phyloP scores from a whole-genome alignment of 2,888 invertebrate species.

The Morpho helenor region DNA sequence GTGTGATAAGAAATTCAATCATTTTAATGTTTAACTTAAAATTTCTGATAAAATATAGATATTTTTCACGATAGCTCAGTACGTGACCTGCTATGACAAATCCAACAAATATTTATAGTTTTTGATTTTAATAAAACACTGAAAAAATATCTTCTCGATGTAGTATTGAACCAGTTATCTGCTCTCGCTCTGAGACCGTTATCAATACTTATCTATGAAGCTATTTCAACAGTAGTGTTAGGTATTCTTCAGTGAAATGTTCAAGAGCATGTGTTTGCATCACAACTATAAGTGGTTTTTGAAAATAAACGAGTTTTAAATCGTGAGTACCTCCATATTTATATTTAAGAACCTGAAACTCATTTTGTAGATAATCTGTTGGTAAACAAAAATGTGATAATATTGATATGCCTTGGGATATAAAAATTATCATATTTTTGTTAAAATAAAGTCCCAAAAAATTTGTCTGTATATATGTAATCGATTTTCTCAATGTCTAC shows the following conservation, averaged over 20 bases:
- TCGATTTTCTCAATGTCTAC: too few species aligned
- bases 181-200: constrained; percentile 24
- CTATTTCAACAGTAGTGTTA: constrained; percentile 14
- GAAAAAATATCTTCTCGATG: constrained; percentile 18
- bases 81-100: too few species aligned
- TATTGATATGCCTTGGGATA: too few species aligned
- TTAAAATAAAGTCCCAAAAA: too few species aligned
- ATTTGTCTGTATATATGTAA: too few species aligned
- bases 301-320: constrained; percentile 20
- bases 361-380: background rate
- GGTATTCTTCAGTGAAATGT: constrained; percentile 21
- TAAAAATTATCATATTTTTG: too few species aligned
- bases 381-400: too few species aligned
- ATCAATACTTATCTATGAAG: constrained; percentile 30
- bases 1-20: too few species aligned
- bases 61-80: too few species aligned
- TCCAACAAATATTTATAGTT: background rate
- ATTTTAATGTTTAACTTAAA: too few species aligned
- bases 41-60: too few species aligned
- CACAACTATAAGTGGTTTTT: constrained; percentile 14
- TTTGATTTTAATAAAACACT: constrained; percentile 2
- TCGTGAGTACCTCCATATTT: constrained; percentile 17
- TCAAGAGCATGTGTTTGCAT: constrained; percentile 21
- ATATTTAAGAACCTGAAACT: constrained; percentile 2
- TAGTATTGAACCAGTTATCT: constrained; percentile 23